Conservation (phyloP, 1,140 invertebrate species). For the Scaptomyza pallida region DNA sequence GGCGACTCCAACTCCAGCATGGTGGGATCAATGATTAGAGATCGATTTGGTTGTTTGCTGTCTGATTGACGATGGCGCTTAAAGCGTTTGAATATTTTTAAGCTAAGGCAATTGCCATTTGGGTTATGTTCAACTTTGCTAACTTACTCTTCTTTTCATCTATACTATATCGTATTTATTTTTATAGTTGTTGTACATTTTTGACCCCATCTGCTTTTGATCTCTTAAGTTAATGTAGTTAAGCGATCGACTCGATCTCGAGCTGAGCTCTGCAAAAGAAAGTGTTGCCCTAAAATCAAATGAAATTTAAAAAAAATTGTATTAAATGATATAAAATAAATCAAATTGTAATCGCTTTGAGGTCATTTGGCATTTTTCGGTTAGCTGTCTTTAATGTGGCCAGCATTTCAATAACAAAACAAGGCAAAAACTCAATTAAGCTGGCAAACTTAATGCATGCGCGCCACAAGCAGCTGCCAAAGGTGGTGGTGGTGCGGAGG, state of each 20-base stretch:
- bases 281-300: constrained; percentile 56
- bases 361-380: constrained; percentile 23
- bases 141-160: too few relatives aligned
- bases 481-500: background rate
- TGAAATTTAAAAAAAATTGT: constrained; percentile 8
- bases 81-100: too few relatives aligned
- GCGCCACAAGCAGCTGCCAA: background rate
- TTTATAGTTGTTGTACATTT: too few relatives aligned
- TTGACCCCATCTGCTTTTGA: too few relatives aligned
- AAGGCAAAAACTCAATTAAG: constrained; percentile 30
- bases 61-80: background rate
- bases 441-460: constrained; percentile 5
- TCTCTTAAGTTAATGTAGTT: too few relatives aligned
- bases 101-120: too few relatives aligned
- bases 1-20: too few relatives aligned
- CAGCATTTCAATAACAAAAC: constrained; percentile 27
- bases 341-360: constrained; percentile 58
- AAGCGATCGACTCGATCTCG: constrained; percentile 50
- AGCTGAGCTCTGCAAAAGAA: constrained; percentile 50
- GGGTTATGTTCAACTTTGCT: too few relatives aligned
- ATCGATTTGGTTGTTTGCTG: too few relatives aligned
- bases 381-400: constrained; percentile 2
- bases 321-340: constrained; percentile 35
- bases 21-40: too few relatives aligned
- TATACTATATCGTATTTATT: too few relatives aligned